A percentile compares a stretch with the other conserved stretches of the same genome.
phyloP scores from a whole-genome alignment of 2,888 invertebrate species.

The Aspidapion aeneum region DNA sequence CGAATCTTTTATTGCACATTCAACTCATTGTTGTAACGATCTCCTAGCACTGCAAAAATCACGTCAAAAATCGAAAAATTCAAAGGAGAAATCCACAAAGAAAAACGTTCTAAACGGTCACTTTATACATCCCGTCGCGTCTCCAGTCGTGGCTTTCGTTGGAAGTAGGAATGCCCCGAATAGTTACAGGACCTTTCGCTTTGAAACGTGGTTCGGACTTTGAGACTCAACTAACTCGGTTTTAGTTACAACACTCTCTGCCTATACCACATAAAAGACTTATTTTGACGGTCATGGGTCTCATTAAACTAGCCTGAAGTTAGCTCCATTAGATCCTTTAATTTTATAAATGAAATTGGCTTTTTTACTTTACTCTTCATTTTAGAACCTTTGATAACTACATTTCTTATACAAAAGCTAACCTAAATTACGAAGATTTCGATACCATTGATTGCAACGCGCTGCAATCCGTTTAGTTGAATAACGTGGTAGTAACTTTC shows the following conservation, averaged over 20 bases:
- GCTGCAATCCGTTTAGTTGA: no score
- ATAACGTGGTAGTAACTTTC: neutral
- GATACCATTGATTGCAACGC: no score
- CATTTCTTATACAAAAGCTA: no score
- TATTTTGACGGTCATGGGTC: neutral
- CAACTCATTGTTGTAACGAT: neutral
- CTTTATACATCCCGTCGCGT: neutral
- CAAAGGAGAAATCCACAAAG: neutral
- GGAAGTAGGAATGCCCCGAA: neutral
- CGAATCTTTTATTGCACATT: neutral
- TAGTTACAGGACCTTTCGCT: neutral
- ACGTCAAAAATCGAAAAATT: neutral
- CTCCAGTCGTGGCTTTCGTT: neutral
- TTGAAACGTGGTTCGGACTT: neutral
- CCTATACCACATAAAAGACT: neutral
- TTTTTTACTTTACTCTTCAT: no score
- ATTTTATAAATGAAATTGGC: no score
- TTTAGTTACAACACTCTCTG: neutral
- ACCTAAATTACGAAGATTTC: no score
- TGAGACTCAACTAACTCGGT: neutral
- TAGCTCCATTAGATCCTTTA: no score
- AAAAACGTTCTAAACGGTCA: neutral
- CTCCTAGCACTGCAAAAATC: neutral
- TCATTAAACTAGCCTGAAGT: no score
- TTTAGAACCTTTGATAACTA: no score